Evolutionary conservation across 2,888 invertebrate genomes (phyloP).

Genomic region (Diarsia brunnea): DNA sequence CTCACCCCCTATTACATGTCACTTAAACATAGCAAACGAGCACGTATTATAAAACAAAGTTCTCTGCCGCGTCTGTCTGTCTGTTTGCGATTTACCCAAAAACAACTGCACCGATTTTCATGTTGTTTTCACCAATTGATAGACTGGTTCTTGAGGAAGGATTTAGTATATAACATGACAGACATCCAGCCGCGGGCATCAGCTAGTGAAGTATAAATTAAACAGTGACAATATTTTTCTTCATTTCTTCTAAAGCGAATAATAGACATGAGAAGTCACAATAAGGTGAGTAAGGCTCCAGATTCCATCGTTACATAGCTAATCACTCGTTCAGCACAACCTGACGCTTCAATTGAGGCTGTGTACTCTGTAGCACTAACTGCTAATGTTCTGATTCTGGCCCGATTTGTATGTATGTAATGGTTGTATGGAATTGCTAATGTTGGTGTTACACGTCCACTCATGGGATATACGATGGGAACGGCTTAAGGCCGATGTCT

Average conservation of each 20-base stretch:
- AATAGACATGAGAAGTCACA: background rate
- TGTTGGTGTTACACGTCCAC: background rate
- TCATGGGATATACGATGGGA: background rate
- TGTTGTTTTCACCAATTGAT: no score
- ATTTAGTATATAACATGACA: no score
- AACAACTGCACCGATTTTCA: no score
- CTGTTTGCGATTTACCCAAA: no score
- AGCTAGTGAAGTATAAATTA: no score
- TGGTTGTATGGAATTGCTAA: constrained; percentile 34
- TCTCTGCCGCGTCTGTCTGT: no score
- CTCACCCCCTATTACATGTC: no score
- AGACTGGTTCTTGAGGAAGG: no score
- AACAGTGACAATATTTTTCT: background rate
- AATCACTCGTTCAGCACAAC: constrained; percentile 32
- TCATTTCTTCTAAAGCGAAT: background rate
- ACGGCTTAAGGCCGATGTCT: background rate
- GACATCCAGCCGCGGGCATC: no score
- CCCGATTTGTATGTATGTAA: constrained; percentile 53
- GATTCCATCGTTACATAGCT: constrained; percentile 17
- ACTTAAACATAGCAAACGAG: no score
- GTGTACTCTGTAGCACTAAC: constrained; percentile 9
- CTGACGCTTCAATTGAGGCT: constrained; percentile 9
- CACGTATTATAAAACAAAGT: no score
- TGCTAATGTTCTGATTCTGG: constrained; percentile 35
- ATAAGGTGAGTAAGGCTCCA: background rate